Conservation (phyloP, 2,888 invertebrate genomes). For the Thecophora atra region DNA sequence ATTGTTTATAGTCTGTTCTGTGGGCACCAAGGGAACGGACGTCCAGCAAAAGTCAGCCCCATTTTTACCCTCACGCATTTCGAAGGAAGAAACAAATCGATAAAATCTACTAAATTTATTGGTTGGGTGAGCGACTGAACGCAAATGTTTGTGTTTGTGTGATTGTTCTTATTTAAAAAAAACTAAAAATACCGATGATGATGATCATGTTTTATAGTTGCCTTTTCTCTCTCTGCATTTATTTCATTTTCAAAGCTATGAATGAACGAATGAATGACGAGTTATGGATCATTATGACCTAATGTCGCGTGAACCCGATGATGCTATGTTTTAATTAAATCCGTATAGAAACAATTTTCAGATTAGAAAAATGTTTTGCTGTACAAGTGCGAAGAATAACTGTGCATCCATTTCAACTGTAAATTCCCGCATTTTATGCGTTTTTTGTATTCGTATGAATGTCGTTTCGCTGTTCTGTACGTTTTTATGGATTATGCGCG, state of each 20-base stretch:
- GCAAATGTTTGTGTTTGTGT: conserved; percentile 1
- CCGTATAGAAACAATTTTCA: too few relatives aligned
- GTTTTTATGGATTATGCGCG: background rate
- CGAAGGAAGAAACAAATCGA: conserved; percentile 6
- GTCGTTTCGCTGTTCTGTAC: background rate
- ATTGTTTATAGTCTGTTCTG: background rate
- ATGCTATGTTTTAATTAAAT: too few relatives aligned
- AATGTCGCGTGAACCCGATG: background rate
- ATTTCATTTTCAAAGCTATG: background rate
- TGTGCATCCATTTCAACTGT: too few relatives aligned
- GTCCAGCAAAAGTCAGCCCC: conserved; percentile 6
- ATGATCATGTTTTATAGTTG: conserved; percentile 4
- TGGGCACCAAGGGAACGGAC: background rate
- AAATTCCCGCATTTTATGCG: too few relatives aligned
- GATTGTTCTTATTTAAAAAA: conserved; percentile 6
- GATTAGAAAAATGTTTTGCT: too few relatives aligned
- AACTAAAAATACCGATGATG: conserved; percentile 2
- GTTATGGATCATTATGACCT: background rate
- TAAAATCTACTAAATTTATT: conserved; percentile 1
- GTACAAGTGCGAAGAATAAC: too few relatives aligned
- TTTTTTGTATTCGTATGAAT: too few relatives aligned
- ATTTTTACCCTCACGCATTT: background rate
- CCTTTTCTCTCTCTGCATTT: background rate
- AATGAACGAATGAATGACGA: background rate
- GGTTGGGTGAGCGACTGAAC: background rate